Percentiles rank a stretch among this genome's conserved stretches.
phyloP scores from a whole-genome alignment of 35 echinoderm and acorn worm species.

The Holothuria glaberrima region DNA sequence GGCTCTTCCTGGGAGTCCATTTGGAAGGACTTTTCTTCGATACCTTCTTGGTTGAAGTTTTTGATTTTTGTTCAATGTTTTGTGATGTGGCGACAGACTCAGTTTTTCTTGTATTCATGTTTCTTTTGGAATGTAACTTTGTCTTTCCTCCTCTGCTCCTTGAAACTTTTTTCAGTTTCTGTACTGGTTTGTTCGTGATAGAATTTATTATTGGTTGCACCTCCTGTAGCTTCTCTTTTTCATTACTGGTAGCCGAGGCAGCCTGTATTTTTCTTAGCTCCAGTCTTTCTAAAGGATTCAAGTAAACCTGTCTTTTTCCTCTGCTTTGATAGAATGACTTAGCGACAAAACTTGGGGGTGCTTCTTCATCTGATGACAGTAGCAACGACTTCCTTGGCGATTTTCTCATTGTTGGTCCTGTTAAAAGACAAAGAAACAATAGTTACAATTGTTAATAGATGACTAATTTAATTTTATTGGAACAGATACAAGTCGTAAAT shows the following conservation, averaged over 20 bases:
- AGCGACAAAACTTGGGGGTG: slow-evolving; percentile 22
- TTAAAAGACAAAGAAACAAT: no score
- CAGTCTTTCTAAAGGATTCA: slow-evolving; percentile 59
- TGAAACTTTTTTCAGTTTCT: background rate
- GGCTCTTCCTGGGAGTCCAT: slow-evolving; percentile 31
- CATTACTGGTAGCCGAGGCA: background rate
- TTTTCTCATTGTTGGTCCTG: background rate
- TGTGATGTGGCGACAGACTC: background rate
- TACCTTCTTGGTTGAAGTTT: background rate
- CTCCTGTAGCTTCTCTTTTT: background rate
- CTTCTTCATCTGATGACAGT: slow-evolving; percentile 25
- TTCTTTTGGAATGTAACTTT: background rate
- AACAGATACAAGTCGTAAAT: no score
- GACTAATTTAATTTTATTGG: no score
- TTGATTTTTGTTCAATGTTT: background rate
- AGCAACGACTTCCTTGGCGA: background rate
- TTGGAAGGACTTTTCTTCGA: slow-evolving; percentile 27
- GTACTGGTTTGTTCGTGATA: background rate
- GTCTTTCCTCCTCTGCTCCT: slow-evolving; percentile 4
- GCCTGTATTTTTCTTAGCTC: slow-evolving; percentile 30
- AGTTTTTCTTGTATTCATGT: background rate
- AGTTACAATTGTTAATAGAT: no score
- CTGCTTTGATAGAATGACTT: slow-evolving; percentile 58
- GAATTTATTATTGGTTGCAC: no score
- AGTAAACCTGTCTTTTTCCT: background rate